These are phyloP conservation scores for Adelges cooleyi DNA, from an alignment of 1,140 invertebrate genomes.

Conservation along the genomic window DNA sequence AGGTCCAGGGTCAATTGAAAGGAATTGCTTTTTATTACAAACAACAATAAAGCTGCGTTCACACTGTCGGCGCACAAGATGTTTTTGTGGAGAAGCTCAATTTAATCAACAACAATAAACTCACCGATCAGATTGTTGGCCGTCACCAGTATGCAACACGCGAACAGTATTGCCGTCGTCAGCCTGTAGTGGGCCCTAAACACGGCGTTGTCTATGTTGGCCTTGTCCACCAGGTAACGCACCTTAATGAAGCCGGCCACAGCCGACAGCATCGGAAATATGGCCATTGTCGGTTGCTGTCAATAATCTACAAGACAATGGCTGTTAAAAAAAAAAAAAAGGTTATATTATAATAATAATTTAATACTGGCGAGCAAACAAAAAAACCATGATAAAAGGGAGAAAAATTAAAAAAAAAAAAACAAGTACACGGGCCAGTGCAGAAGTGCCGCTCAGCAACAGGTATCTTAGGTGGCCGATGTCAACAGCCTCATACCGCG, in stretches of 20 bases:
- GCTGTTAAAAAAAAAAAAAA: too few relatives aligned
- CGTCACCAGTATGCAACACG: conserved; percentile 76
- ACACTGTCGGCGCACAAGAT: neutral
- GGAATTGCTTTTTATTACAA: conserved; percentile 23
- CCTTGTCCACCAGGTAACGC: conserved; percentile 71
- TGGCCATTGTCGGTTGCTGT: conserved; percentile 49
- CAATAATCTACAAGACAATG: too few relatives aligned
- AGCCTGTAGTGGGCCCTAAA: conserved; percentile 83
- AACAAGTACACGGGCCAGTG: neutral
- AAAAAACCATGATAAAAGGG: neutral
- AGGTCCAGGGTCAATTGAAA: conserved; percentile 28
- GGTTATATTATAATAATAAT: too few relatives aligned
- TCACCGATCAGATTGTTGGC: conserved; percentile 79
- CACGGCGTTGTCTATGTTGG: conserved; percentile 77
- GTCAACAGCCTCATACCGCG: conserved; percentile 24
- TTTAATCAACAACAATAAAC: conserved; percentile 33
- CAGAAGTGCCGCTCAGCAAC: neutral
- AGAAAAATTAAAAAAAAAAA: neutral
- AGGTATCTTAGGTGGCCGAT: conserved; percentile 13
- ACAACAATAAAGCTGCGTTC: conserved; percentile 26
- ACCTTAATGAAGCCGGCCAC: conserved; percentile 78
- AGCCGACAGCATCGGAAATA: conserved; percentile 67
- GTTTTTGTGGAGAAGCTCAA: too few relatives aligned
- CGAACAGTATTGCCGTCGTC: conserved; percentile 74
- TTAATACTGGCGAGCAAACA: neutral